These are phyloP conservation scores for Spisula solida DNA, from an alignment of 2,888 invertebrate species.

Conservation along the genomic window DNA sequence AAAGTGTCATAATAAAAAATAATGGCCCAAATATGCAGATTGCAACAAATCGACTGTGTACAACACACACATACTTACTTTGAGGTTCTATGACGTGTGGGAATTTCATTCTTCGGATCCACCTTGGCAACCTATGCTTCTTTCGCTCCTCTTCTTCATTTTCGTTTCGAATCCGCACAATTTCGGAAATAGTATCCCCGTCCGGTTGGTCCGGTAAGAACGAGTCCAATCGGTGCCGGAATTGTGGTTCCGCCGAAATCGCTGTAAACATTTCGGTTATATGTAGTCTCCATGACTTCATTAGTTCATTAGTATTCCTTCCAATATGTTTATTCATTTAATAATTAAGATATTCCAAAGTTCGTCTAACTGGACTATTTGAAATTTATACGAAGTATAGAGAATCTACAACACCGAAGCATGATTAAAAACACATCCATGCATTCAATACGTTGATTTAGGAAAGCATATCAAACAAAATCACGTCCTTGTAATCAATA, in stretches of 20 bases:
- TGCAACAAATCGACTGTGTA: too few species aligned
- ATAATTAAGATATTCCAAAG: neutral
- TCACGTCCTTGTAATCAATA: neutral
- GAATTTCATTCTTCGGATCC: conserved; percentile 75
- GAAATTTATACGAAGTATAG: neutral
- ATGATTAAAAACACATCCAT: neutral
- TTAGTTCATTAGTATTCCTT: neutral
- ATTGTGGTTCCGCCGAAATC: conserved; percentile 74
- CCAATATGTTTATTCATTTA: neutral
- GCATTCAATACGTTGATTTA: neutral
- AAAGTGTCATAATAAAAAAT: too few species aligned
- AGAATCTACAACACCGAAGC: neutral
- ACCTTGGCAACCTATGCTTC: conserved; percentile 76
- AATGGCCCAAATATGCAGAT: too few species aligned
- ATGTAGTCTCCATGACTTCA: conserved; percentile 15
- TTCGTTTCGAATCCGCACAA: conserved; percentile 69
- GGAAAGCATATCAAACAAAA: too few species aligned
- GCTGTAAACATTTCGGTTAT: conserved; percentile 68
- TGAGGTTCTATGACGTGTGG: conserved; percentile 82
- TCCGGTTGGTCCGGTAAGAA: conserved; percentile 80
- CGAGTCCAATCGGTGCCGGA: conserved; percentile 81
- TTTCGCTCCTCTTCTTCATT: conserved; percentile 78
- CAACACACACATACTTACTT: conserved; percentile 73
- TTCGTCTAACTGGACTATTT: neutral
- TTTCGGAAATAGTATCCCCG: conserved; percentile 73